These are phyloP conservation scores for cattle (Bos taurus) DNA, from an alignment of 2,113 vertebrate species.

Conservation along the genomic window DNA sequence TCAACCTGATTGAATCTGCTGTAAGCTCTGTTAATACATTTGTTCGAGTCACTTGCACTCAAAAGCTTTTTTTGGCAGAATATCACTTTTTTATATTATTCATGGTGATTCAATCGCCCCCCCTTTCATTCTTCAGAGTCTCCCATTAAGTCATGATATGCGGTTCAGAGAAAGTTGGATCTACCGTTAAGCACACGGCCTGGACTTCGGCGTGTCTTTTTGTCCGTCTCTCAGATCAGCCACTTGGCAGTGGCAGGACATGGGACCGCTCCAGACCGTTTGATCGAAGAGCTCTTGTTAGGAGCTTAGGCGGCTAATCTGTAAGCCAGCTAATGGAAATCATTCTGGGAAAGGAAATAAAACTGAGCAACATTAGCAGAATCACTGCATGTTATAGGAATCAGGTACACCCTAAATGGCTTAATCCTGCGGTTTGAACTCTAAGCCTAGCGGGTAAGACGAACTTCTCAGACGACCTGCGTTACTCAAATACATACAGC, in stretches of 20 bases:
- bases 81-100: slow-evolving; percentile 81
- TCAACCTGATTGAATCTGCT: slow-evolving; percentile 79
- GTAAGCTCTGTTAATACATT: slow-evolving; percentile 80
- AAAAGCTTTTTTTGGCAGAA: slow-evolving; percentile 83
- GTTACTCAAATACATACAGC: neutral
- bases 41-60: slow-evolving; percentile 79
- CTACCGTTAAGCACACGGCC: slow-evolving; percentile 90
- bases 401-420: slow-evolving; percentile 38
- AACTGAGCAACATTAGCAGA: slow-evolving; percentile 77
- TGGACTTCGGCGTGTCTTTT: slow-evolving; percentile 89
- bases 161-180: slow-evolving; percentile 88
- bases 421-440: slow-evolving; percentile 27
- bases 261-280: slow-evolving; percentile 78
- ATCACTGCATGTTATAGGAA: slow-evolving; percentile 54
- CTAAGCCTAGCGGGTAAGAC: neutral
- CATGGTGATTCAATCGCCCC: slow-evolving; percentile 82
- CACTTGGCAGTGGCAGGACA: slow-evolving; percentile 86
- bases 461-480: neutral
- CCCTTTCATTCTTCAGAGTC: slow-evolving; percentile 86
- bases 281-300: slow-evolving; percentile 89
- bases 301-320: slow-evolving; percentile 85
- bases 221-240: slow-evolving; percentile 95
- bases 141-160: slow-evolving; percentile 93
- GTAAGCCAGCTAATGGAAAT: slow-evolving; percentile 87
- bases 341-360: slow-evolving; percentile 88